phyloP scores from a whole-genome alignment of 2,113 vertebrate genomes.

The Malaclemys terrapin region DNA sequence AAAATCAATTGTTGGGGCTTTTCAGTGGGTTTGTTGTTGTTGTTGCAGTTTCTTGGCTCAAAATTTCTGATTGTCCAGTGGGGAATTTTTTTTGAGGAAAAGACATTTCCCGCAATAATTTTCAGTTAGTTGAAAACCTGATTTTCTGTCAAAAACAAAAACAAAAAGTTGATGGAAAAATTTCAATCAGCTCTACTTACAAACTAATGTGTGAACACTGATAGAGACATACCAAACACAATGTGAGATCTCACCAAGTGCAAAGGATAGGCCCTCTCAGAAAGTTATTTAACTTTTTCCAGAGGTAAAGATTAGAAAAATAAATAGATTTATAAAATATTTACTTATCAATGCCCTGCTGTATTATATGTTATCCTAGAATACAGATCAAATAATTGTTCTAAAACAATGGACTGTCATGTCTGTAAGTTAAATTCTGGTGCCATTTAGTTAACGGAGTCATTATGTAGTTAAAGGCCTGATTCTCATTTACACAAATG shows the following conservation, averaged over 20 bases:
- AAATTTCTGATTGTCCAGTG: background rate
- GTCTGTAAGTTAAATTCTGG: background rate
- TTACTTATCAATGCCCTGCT: background rate
- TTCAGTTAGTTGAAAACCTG: background rate
- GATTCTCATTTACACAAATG: constrained; percentile 14
- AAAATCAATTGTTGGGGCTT: background rate
- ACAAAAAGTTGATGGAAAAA: background rate
- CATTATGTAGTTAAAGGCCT: background rate
- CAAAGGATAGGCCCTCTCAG: background rate
- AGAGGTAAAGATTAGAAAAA: constrained; percentile 16
- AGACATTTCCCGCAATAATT: background rate
- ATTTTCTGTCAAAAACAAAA: fast-evolving
- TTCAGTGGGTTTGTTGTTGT: background rate
- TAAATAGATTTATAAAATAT: constrained; percentile 23
- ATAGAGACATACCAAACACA: background rate
- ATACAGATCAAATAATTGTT: background rate
- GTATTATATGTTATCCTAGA: background rate
- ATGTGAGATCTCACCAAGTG: background rate
- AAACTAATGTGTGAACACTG: background rate
- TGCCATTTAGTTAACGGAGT: background rate
- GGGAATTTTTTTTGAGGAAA: background rate
- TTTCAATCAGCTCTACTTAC: background rate
- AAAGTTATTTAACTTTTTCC: background rate
- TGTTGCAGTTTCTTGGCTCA: background rate
- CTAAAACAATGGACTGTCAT: background rate